Evolutionary conservation across 2,888 invertebrate genomes (phyloP).

Genomic region (Leptopilina drosophilae): DNA sequence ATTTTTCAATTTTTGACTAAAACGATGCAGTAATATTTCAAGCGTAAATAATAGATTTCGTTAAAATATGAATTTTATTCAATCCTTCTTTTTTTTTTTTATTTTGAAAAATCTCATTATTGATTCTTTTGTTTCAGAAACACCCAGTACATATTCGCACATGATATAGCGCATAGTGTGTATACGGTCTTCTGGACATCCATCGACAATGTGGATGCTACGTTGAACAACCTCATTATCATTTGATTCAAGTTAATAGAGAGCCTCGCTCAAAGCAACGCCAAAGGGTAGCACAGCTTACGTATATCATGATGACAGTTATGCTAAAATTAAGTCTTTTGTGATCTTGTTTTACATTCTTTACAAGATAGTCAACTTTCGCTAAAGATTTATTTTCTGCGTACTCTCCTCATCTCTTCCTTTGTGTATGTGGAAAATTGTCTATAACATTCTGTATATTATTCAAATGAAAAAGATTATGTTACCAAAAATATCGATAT

Average conservation of each 20-base stretch:
- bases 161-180: conserved; percentile 1
- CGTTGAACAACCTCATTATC: conserved; percentile 72
- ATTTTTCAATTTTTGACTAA: too few species aligned
- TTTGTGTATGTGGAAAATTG: too few species aligned
- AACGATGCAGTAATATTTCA: too few species aligned
- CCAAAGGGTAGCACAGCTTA: conserved; percentile 22
- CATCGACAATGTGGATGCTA: conserved; percentile 43
- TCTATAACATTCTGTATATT: too few species aligned
- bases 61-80: neutral
- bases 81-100: too few species aligned
- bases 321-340: conserved; percentile 6
- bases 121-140: neutral
- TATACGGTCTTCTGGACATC: conserved; percentile 42
- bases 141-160: conserved; percentile 9
- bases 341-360: neutral
- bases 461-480: too few species aligned
- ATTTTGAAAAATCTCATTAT: too few species aligned
- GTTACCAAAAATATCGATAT: too few species aligned
- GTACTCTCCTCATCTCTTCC: neutral
- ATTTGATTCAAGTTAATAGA: conserved; percentile 73
- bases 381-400: neutral
- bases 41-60: neutral
- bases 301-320: conserved; percentile 12
- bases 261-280: conserved; percentile 47
- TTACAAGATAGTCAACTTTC: neutral